A percentile compares a stretch with the other conserved stretches of the same genome.
Evolutionary conservation across 2,888 invertebrate species (phyloP).

Genomic region (Drosophila silvestris): DNA sequence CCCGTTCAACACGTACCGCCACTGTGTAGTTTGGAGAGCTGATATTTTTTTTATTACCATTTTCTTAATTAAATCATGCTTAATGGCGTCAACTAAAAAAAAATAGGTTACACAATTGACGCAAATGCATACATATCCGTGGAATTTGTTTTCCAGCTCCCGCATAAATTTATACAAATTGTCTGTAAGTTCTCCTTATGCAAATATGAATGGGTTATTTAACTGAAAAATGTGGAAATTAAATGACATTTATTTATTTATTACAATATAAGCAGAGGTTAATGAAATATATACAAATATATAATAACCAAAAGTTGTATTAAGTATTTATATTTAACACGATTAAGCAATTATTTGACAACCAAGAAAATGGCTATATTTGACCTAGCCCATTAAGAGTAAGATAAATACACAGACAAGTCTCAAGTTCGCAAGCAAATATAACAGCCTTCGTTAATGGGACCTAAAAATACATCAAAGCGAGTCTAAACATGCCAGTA

Average conservation of each 20-base stretch:
- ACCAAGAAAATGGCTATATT: no score
- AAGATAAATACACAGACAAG: conserved; percentile 19
- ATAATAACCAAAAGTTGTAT: neutral
- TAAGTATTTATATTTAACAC: neutral
- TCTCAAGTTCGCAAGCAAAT: conserved; percentile 47
- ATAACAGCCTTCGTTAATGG: conserved; percentile 55
- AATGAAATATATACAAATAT: neutral
- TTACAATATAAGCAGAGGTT: neutral
- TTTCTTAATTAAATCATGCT: conserved; percentile 50
- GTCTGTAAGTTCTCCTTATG: conserved; percentile 17
- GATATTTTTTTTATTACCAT: conserved; percentile 3
- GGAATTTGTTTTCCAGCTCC: neutral
- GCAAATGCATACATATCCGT: conserved; percentile 20
- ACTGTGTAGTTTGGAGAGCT: conserved; percentile 15
- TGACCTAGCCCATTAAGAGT: neutral
- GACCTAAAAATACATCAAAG: conserved; percentile 71
- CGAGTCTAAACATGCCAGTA: conserved; percentile 37
- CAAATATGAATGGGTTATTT: conserved; percentile 15
- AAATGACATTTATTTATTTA: conserved; percentile 32
- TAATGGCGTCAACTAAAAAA: neutral
- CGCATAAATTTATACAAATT: conserved; percentile 37
- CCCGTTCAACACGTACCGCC: conserved; percentile 39
- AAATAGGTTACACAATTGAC: conserved; percentile 5
- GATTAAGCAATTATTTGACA: neutral
- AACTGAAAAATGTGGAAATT: conserved; percentile 6